Evolutionary conservation across 2,888 invertebrate genomes (phyloP), one percentile per base, ranked within the genome.

Genomic region (Orchesella flavescens): DNA sequence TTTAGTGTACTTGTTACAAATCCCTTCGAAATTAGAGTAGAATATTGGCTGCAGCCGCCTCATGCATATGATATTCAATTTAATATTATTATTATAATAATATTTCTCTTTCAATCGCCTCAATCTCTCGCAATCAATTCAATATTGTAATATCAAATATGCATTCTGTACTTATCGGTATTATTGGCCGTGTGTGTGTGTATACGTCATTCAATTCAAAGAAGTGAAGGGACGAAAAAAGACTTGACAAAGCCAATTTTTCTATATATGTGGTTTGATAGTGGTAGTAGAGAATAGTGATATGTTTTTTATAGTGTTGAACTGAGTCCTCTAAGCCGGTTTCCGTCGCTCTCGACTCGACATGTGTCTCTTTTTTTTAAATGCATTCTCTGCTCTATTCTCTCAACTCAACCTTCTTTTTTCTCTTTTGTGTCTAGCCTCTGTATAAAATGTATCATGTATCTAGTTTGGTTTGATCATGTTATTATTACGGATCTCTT

Each of bases 291-390:
- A 4, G 12, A 23, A 19, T 68, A 44, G 43, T 66, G 46, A 68
- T 68, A 68, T 46, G 68, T 46, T 68, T 57, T 57, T 17, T 57
- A n/a, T 46, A n/a, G 49, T 68, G 68, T n/a, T 68, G 44, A 44
- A 66, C 63, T 23, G 13, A 65, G 73, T 61, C 61, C 46, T 63
- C 78, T 68, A 63, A 84, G 84, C 84, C 84, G 84, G 84, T 84
- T 84, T 84, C 84, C 84, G 84, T 84, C 84, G 80, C 84, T 34
- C 34, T 34, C 34, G 34, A 34, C 34, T 84, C 84, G 84, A 84
- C 84, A 84, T 84, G 84, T 84, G 84, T 84, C 79, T 84, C 74
- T 57, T 79, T 78, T 79, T 78, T 84, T 84, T 84, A 84, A 84
- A 84, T 84, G 71, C 80, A 84, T 80, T 80, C 53, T 69, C 69